Base-by-base conservation (phyloP, 2,888 invertebrate species). In the Taenaris catops region DNA sequence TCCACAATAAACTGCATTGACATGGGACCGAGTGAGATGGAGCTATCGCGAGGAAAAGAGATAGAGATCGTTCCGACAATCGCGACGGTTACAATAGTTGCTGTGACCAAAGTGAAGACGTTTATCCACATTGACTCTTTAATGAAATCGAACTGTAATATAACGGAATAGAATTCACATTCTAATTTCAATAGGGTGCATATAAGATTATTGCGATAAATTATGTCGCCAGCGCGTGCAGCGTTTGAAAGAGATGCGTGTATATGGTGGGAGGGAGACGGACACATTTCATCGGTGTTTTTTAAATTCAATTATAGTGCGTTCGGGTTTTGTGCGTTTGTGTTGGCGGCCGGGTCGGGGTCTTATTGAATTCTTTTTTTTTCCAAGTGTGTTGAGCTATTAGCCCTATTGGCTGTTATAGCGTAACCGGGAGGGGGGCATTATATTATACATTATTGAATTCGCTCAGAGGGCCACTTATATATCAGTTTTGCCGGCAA, bases 1-100 rank as follows among this genome's bases (percentile, higher is more conserved):
- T 83, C 79, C 66, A 81, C 83, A 83, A 84, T 84, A 84, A 84
- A 83, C 68, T 83, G 83, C 81, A 81, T 78, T 83, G 83, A 81
- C 76, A 79, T 67, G 74, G 64, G 69, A 41, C 29, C 39, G 68
- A 80, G 50, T 8, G 65, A 49, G 75, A 84, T 64, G 48, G 53
- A 46, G 66, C 58, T 79, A 81, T 55, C 47, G 64, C 54, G 68
- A 6, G 17, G 8, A 58, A 83, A 44, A 41, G 71, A 62, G 79
- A 59, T 44, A 44, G 60, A 44, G 43, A 52, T 57, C 34, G 38
- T 58, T 75, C 52, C 49, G 62, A 63, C 58, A 73, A 74, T 66
- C 69, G 47, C 72, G 59, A 64, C 68, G 78, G 74, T 81, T 75
- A 81, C 81, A 84, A 83, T 81, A 78, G 80, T 66, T 67, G 29